Conservation (phyloP, 2,888 invertebrate genomes). For the Dermolepida albohirtum region DNA sequence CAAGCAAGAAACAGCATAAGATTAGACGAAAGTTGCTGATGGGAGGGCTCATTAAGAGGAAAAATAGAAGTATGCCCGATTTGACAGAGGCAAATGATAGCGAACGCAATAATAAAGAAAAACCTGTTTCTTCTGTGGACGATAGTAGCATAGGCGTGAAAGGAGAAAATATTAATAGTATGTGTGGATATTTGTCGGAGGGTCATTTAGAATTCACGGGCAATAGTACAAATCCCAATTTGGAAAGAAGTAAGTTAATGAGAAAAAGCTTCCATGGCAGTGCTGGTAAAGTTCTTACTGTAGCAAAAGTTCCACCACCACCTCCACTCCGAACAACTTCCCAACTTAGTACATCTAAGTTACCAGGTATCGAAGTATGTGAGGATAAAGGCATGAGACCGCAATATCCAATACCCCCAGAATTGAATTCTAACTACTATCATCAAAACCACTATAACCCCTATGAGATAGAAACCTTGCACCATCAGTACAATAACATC, state of each 20-base stretch:
- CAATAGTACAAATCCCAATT: conserved; percentile 79
- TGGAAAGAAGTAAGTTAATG: conserved; percentile 89
- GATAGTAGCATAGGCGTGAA: conserved; percentile 80
- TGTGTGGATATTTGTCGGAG: conserved; percentile 88
- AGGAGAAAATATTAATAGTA: conserved; percentile 70
- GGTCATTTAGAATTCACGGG: conserved; percentile 85
- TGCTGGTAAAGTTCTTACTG: conserved; percentile 82
- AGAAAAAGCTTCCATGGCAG: conserved; percentile 90
- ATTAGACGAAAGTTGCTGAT: conserved; percentile 87
- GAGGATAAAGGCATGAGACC: conserved; percentile 66
- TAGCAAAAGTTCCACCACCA: conserved; percentile 87
- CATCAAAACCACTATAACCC: conserved; percentile 48
- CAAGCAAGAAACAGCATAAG: conserved; percentile 90
- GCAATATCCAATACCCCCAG: conserved; percentile 64
- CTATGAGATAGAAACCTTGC: conserved; percentile 46
- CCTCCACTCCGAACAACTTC: conserved; percentile 89
- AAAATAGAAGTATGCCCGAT: conserved; percentile 93
- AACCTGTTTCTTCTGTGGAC: conserved; percentile 73
- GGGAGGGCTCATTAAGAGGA: conserved; percentile 89
- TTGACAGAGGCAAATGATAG: conserved; percentile 81
- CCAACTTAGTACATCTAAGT: conserved; percentile 80
- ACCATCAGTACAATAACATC: conserved; percentile 22
- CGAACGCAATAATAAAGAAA: conserved; percentile 59
- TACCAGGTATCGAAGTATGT: conserved; percentile 68
- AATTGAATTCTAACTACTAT: conserved; percentile 51